These are phyloP conservation scores for Volucella inanis DNA, from an alignment of 2,888 invertebrate genomes.

Conservation along the genomic window DNA sequence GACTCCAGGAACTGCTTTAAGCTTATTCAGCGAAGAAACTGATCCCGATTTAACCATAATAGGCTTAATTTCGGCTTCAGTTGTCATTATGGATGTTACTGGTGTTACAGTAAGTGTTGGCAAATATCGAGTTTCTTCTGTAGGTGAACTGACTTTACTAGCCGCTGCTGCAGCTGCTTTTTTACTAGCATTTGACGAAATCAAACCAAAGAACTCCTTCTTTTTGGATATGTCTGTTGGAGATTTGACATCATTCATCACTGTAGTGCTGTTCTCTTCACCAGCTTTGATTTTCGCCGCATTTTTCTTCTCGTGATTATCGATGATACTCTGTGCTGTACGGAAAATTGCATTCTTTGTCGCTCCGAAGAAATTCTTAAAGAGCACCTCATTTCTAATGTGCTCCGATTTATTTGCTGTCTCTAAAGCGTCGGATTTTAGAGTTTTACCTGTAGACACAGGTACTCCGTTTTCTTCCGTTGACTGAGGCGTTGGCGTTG, in stretches of 20 bases:
- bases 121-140: conserved; percentile 52
- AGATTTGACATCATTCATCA: conserved; percentile 79
- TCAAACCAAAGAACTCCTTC: conserved; percentile 82
- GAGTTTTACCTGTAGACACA: conserved; percentile 65
- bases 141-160: conserved; percentile 73
- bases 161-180: conserved; percentile 80
- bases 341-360: conserved; percentile 83
- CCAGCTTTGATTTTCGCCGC: conserved; percentile 81
- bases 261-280: conserved; percentile 54
- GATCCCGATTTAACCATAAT: conserved; percentile 80
- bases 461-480: conserved; percentile 58
- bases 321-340: conserved; percentile 83
- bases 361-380: conserved; percentile 83
- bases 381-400: conserved; percentile 81
- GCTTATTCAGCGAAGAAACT: conserved; percentile 81
- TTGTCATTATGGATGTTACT: conserved; percentile 18
- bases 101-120: conserved; percentile 73
- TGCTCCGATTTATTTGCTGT: conserved; percentile 78
- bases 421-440: conserved; percentile 73
- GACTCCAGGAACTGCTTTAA: conserved; percentile 81
- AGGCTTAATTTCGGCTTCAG: conserved; percentile 55
- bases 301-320: conserved; percentile 83
- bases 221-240: conserved; percentile 82
- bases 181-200: conserved; percentile 81
- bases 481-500: conserved; percentile 67